Percentiles rank a stretch among this genome's conserved stretches.
phyloP scores from a whole-genome alignment of 1,140 invertebrate genomes.

The Bombus terrestris region DNA sequence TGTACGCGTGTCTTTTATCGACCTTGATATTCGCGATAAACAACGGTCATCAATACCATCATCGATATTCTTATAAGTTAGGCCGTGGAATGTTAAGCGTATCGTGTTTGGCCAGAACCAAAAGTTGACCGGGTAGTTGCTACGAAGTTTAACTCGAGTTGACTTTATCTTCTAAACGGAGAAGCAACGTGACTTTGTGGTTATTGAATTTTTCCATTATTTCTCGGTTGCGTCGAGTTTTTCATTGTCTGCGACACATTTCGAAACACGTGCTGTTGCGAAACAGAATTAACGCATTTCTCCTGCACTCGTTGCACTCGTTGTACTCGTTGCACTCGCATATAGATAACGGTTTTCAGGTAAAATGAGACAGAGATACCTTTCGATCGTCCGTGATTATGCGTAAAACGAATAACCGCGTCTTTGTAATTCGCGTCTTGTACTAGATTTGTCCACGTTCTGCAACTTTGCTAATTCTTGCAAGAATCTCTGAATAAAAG shows the following conservation, averaged over 20 bases:
- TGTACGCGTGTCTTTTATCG: too few species aligned
- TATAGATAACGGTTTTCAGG: conserved; percentile 1
- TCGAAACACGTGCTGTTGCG: not conserved
- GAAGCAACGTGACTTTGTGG: not conserved
- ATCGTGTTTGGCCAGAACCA: not conserved
- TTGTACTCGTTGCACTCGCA: not conserved
- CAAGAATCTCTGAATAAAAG: not conserved
- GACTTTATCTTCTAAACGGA: not conserved
- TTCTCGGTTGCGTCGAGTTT: not conserved
- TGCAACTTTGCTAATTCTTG: not conserved
- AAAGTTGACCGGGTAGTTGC: too few species aligned
- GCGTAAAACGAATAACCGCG: not conserved
- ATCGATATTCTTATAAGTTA: not conserved
- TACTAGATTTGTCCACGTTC: not conserved
- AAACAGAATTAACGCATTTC: not conserved
- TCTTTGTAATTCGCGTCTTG: not conserved
- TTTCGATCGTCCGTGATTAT: not conserved
- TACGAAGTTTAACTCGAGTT: not conserved
- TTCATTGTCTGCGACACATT: not conserved
- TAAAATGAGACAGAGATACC: conserved; percentile 2
- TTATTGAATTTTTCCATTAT: not conserved
- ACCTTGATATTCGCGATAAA: not conserved
- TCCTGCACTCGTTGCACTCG: not conserved
- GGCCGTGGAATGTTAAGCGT: not conserved
- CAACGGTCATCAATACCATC: not conserved